Conservation (phyloP, 2,888 invertebrate genomes). For the Ornithoptera alexandrae region DNA sequence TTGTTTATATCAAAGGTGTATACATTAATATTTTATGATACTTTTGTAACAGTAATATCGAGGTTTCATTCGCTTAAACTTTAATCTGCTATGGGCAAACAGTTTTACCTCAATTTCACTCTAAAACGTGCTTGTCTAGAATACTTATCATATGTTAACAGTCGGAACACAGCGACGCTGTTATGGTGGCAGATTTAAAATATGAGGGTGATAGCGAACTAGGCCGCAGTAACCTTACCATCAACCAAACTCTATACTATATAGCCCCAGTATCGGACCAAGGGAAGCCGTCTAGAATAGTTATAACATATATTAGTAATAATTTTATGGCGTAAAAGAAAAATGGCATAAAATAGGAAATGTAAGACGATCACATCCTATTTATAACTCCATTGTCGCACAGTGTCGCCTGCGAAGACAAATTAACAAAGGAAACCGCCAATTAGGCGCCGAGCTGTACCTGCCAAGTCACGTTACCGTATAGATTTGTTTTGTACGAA, state of each 20-base stretch:
- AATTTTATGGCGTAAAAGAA: background rate
- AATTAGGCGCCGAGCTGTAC: background rate
- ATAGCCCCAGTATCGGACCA: no score
- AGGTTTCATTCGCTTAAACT: background rate
- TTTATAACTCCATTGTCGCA: constrained; percentile 7
- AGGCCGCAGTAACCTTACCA: no score
- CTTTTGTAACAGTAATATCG: background rate
- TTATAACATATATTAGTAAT: no score
- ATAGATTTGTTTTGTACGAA: background rate
- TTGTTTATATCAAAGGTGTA: background rate
- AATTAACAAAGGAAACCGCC: constrained; percentile 12
- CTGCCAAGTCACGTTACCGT: background rate
- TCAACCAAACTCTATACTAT: no score
- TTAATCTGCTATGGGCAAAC: no score
- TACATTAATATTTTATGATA: background rate
- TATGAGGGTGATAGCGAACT: no score
- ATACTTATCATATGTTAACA: no score
- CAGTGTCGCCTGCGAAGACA: background rate
- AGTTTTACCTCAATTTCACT: no score
- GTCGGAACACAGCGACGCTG: no score
- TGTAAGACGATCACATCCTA: background rate
- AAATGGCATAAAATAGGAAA: background rate
- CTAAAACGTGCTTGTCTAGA: no score
- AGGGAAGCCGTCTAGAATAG: no score
- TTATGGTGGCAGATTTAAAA: no score